Base-by-base conservation (phyloP, 1,140 invertebrate genomes). In the Temnothorax longispinosus region DNA sequence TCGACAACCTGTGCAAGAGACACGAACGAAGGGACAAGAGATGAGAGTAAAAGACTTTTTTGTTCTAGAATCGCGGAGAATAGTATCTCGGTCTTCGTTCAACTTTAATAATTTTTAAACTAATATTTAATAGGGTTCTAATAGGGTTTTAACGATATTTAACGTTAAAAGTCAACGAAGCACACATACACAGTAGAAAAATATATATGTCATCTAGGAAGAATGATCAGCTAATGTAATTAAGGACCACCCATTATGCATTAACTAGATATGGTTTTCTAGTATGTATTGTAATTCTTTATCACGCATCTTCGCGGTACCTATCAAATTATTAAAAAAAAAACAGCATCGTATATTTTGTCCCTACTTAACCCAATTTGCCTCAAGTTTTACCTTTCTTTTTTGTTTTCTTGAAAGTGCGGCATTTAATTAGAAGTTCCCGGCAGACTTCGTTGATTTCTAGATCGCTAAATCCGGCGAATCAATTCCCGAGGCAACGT, bases 1-100 rank as follows among this genome's bases (percentile, higher is more conserved):
- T 93, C 92, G 84, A 90, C 88, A 88, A 92, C 89, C 92, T 52
- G 77, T 11, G 32, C 47, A 41, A 44, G 58, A 81, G 64, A 72
- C 44, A 32, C 71, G 65, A 64, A 74, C 54, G 44, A 41, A 50
- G 67, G 21, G 10, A 74, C 18, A 10, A 13, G 15, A 10, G 8
- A 74, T 52, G 32, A 74, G 8, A 52, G 3, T 13, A 74, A 54
- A 74, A 10, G n/a, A 7, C 35, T 52, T 50, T 47, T 50, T 47
- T 72, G 18, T 0, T n/a, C 5, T 13, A 54, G 52, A 87, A 56
- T 44, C 38, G 21, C 13, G 32, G 52, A 52, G 87, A 87, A 87
- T 81, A 65, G 62, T 71, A 41, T 67, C 8, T 65, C 18, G 35
- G 4, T 35, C 32, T 62, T 65, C n/a, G n/a, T 8, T 38, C 2